These are phyloP conservation scores for Cheirogaleus medius DNA, from an alignment of 2,113 vertebrate genomes.

Conservation along the genomic window DNA sequence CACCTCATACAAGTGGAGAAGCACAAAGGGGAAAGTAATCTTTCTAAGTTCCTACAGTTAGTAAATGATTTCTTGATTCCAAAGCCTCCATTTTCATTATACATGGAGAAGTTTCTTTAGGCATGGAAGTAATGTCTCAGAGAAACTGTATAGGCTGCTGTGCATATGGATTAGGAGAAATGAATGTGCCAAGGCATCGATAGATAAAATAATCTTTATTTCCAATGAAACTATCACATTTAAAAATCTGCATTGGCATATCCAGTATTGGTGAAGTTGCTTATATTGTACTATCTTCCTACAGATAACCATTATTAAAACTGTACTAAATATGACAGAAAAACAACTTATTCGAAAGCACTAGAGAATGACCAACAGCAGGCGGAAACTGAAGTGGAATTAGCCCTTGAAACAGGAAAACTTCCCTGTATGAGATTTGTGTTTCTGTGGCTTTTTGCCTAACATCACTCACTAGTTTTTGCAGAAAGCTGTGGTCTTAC, in stretches of 20 bases:
- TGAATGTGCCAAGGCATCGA: neutral
- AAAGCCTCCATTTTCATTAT: neutral
- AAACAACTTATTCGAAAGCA: neutral
- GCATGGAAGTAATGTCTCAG: neutral
- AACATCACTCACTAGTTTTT: rapidly evolving
- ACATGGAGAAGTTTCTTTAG: neutral
- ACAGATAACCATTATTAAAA: neutral
- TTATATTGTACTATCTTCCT: neutral
- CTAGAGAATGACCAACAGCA: neutral
- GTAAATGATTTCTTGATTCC: neutral
- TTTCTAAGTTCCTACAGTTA: neutral
- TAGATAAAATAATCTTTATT: neutral
- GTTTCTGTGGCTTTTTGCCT: neutral
- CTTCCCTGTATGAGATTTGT: neutral
- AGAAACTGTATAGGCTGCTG: neutral
- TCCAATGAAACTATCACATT: neutral
- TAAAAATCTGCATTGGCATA: neutral
- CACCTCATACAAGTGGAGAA: neutral
- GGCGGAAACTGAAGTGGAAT: neutral
- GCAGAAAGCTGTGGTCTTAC: neutral
- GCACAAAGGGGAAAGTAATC: neutral
- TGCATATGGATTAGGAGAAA: neutral
- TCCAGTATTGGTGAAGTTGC: neutral
- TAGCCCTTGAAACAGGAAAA: neutral
- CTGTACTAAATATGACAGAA: neutral